Evolutionary conservation across 2,113 vertebrate species (phyloP), one percentile per base, ranked within the genome.

Genomic region (Podarcis raffonei): DNA sequence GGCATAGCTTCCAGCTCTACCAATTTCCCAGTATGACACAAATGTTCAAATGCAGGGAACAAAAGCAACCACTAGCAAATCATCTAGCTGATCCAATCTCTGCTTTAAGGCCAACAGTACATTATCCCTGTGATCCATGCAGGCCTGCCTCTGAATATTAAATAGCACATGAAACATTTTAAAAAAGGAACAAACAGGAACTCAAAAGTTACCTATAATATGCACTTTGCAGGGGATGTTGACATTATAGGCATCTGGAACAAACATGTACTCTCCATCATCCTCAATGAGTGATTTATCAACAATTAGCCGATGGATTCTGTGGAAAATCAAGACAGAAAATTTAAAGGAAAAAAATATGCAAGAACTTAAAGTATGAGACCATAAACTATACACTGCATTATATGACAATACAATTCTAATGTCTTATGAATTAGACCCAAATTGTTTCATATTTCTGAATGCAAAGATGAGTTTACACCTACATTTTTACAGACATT

Each of bases 211-310:
- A 99, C 99, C 99, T 90, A 99, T 98, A 87, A 99, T 96, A 78
- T 98, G 98, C 62, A 99, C 90, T 97, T 98, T 99, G 93, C 97
- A 98, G 78, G 97, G 95, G 92, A 99, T 97, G 88, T 97, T 98
- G 80, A 98, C 94, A 66, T 97, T 95, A 90, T 99, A 99, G 35
- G 98, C 98, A 85, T 99, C 99, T 35, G 98, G 99, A 86, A 98
- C 95, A 94, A 99, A 99, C 59, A 98, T 98, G 89, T 99, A 99
- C 85, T 99, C 98, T 75, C 98, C 99, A 83, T 98, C 97, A 89
- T 99, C 99, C 25, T 99, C 98, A 90, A 98, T 95, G 39, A 97
- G 95, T 92, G 97, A 88, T 11, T 93, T 94, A 32, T 94, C 96
- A 93, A 99, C 97, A 86, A 98, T 97, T 93, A 99, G 95, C 85